Conservation (phyloP, 2,113 vertebrate genomes). For the Sigmodon hispidus region DNA sequence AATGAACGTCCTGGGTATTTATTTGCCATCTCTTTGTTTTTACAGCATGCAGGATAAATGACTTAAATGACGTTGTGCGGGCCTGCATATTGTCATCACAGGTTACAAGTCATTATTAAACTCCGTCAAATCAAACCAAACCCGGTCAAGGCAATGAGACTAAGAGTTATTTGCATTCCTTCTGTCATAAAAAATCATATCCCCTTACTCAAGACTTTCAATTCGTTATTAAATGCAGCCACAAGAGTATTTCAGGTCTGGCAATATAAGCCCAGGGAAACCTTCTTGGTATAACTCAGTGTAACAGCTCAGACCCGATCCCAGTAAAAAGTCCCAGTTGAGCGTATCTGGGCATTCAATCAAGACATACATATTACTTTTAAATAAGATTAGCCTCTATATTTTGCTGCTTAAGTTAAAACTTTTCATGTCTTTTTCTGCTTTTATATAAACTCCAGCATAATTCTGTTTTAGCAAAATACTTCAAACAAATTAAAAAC, state of each 20-base stretch:
- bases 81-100: constrained; percentile 97
- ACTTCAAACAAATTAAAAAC: constrained; percentile 90
- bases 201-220: constrained; percentile 92
- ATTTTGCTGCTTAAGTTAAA: constrained; percentile 93
- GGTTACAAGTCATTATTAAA: constrained; percentile 98
- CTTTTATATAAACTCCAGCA: constrained; percentile 89
- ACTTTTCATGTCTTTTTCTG: constrained; percentile 92
- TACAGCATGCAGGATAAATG: constrained; percentile 96
- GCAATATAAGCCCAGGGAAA: constrained; percentile 88
- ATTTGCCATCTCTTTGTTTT: constrained; percentile 97
- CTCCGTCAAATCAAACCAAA: constrained; percentile 91
- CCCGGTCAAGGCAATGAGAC: constrained; percentile 88
- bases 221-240: constrained; percentile 93
- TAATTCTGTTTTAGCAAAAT: constrained; percentile 88
- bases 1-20: constrained; percentile 94
- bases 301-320: constrained; percentile 88
- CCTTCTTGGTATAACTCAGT: constrained; percentile 87
- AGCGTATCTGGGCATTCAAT: constrained; percentile 90
- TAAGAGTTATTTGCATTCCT: constrained; percentile 92
- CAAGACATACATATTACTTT: constrained; percentile 91
- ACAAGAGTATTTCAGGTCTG: constrained; percentile 92
- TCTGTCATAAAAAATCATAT: constrained; percentile 94
- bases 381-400: constrained; percentile 92
- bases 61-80: constrained; percentile 92
- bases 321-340: constrained; percentile 89